Conservation (phyloP, 1,140 invertebrate species). For the Trypoxylus dichotomus region DNA sequence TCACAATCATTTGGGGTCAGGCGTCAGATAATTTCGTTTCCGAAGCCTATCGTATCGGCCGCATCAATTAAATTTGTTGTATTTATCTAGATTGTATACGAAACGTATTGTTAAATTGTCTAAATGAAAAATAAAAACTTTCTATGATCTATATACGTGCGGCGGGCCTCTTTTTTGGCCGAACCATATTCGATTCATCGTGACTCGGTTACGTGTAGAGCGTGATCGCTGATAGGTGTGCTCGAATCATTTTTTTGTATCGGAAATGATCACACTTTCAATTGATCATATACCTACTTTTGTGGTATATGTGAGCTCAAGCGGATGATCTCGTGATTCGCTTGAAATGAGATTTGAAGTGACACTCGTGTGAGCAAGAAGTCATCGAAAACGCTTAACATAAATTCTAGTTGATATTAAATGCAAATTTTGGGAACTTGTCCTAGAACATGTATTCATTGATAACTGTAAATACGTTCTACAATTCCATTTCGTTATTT, state of each 20-base stretch:
- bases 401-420: neutral
- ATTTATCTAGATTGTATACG: conserved; percentile 3
- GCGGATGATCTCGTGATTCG: neutral
- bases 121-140: conserved; percentile 6
- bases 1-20: neutral
- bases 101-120: conserved; percentile 3
- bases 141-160: conserved; percentile 6
- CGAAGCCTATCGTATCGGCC: neutral
- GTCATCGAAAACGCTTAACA: neutral
- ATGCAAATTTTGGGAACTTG: too few relatives aligned
- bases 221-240: conserved; percentile 1
- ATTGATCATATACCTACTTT: neutral
- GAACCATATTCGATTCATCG: neutral
- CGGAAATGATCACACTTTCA: neutral
- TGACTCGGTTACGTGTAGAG: neutral
- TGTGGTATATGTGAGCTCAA: neutral
- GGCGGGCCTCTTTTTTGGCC: neutral
- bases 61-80: conserved; percentile 3
- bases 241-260: neutral
- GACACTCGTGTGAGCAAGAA: neutral
- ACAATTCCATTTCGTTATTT: too few relatives aligned
- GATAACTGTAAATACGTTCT: too few relatives aligned
- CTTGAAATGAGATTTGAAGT: neutral
- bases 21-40: neutral
- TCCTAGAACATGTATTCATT: too few relatives aligned